These are phyloP conservation scores for Drosophila barbarae DNA, from an alignment of 2,888 invertebrate genomes.

Conservation along the genomic window DNA sequence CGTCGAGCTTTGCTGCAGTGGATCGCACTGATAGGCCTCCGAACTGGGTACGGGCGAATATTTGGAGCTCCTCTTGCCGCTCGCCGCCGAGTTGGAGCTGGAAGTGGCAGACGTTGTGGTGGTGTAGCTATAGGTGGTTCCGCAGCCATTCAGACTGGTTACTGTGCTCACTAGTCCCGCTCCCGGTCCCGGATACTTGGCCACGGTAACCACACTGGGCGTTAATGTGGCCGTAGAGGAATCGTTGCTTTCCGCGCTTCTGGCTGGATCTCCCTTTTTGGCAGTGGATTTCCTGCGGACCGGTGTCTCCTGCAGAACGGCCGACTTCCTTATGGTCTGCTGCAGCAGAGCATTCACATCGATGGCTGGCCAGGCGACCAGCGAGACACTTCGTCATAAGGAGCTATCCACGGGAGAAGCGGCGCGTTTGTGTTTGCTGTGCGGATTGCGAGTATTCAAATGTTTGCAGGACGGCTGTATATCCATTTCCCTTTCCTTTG, in stretches of 20 bases:
- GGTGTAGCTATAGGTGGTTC: slow-evolving; percentile 56
- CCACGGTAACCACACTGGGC: slow-evolving; percentile 73
- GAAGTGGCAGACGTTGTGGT: slow-evolving; percentile 43
- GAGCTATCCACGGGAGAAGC: slow-evolving; percentile 72
- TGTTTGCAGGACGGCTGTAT: slow-evolving; percentile 44
- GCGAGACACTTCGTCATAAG: slow-evolving; percentile 81
- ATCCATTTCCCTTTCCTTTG: slow-evolving; percentile 16
- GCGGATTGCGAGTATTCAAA: slow-evolving; percentile 73
- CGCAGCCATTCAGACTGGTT: slow-evolving; percentile 62
- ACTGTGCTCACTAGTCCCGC: slow-evolving; percentile 57
- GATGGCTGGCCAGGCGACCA: slow-evolving; percentile 81
- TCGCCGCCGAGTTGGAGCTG: not conserved
- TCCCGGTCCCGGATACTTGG: slow-evolving; percentile 65
- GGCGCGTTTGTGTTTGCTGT: slow-evolving; percentile 69
- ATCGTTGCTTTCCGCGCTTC: slow-evolving; percentile 71
- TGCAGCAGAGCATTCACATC: slow-evolving; percentile 79
- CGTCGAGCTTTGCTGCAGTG: slow-evolving; percentile 75
- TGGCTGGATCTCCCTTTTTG: slow-evolving; percentile 2
- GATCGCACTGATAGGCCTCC: slow-evolving; percentile 76
- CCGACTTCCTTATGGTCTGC: slow-evolving; percentile 78
- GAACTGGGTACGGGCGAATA: slow-evolving; percentile 59
- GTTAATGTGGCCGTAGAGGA: slow-evolving; percentile 77
- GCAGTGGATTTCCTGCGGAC: slow-evolving; percentile 29
- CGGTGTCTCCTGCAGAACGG: slow-evolving; percentile 76
- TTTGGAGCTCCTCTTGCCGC: slow-evolving; percentile 59